Base-by-base conservation (phyloP, 2,797 vertebrate genomes). In the Mareca penelope region DNA sequence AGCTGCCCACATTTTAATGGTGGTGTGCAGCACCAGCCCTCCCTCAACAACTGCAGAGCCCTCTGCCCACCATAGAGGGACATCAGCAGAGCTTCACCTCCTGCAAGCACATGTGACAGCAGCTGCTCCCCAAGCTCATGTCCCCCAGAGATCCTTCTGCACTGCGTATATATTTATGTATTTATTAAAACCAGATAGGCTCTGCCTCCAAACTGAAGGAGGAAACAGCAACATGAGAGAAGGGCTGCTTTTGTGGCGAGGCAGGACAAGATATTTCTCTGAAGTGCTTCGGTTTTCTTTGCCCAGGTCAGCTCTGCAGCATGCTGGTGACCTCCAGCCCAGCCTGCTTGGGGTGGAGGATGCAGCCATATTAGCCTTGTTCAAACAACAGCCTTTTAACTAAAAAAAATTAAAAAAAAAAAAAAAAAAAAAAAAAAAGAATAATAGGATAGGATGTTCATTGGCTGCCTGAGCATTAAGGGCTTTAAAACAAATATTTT, bases 11-110 rank as follows among this genome's bases (percentile, higher is more conserved):
- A 0, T 40, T 67, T 65, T 33, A 26, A 42, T 1, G 2, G 29
- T 11, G 15, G 9, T n/a, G 15, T 37, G 7, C 3, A 2, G 57
- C 35, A 63, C 63, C 67, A 80, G 37, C 9, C 9, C 33, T 87
- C 28, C 44, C 40, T 46, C 1, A 2, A 50, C 9, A 5, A 42
- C 80, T 31, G 21, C 26, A 76, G 42, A 57, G 31, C 55, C 29
- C 37, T 23, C 40, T 69, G 56, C 52, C 31, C n/a, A 14, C 2
- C 6, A 2, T 28, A 33, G 24, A 24, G 5, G 6, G 35, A 60
- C 4, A 1, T 14, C 0, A 0, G 23, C 4, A 57, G 50, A 13
- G 44, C 8, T 31, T 63, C 1, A 1, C 9, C 37, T 39, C 71
- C 28, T 37, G 11, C 1, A 12, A 83, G 16, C 4, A 0, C 8